phyloP scores from a whole-genome alignment of 2,888 invertebrate genomes.

The Ennomos erosarius region DNA sequence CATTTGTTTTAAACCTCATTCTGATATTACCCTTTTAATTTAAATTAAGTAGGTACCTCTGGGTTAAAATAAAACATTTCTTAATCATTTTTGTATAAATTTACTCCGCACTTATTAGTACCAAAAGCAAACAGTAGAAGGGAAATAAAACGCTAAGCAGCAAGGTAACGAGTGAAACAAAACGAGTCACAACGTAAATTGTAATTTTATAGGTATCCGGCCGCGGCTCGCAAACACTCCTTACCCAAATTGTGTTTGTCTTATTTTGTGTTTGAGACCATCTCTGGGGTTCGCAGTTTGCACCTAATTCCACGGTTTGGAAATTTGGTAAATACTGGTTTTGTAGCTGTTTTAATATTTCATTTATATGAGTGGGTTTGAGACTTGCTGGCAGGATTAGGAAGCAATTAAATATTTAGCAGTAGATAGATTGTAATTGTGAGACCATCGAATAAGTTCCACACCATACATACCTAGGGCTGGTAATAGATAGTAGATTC shows the following conservation, averaged over 20 bases:
- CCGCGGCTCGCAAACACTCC: conserved; percentile 60
- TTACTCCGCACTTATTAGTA: conserved; percentile 13
- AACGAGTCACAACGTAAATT: conserved; percentile 56
- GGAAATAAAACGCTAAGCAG: conserved; percentile 39
- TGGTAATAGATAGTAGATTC: no score
- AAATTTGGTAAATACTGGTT: conserved; percentile 39
- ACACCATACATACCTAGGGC: no score
- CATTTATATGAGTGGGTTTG: conserved; percentile 21
- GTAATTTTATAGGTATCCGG: conserved; percentile 59
- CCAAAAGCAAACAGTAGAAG: conserved; percentile 29
- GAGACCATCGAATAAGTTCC: no score
- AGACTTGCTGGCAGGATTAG: conserved; percentile 29
- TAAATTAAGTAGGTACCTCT: no score
- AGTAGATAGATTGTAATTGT: no score
- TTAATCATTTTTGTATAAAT: no score
- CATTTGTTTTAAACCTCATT: no score
- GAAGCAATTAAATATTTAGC: neutral
- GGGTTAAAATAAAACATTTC: no score
- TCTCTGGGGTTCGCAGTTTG: conserved; percentile 45
- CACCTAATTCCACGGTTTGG: conserved; percentile 42
- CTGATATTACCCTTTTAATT: no score
- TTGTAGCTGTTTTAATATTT: conserved; percentile 31
- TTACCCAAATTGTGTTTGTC: conserved; percentile 71
- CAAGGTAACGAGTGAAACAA: conserved; percentile 47
- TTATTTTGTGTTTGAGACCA: conserved; percentile 54